A percentile compares a stretch with the other conserved stretches of the same genome.
phyloP scores from a whole-genome alignment of 2,797 vertebrate species.

The Trichosurus vulpecula region DNA sequence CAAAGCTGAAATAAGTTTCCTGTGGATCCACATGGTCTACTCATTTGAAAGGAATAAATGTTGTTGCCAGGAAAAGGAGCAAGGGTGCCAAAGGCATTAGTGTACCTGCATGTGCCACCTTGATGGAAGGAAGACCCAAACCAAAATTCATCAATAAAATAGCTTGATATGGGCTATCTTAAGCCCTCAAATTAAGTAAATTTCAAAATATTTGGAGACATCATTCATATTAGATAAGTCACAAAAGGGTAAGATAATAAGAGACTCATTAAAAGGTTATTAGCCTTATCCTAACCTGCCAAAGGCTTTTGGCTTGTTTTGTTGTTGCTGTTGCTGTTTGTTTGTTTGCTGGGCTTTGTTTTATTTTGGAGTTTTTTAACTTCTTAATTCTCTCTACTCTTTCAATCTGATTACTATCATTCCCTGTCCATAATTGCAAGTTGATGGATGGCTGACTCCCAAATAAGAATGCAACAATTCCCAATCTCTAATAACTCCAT shows the following conservation, averaged over 20 bases:
- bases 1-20: slow-evolving; percentile 76
- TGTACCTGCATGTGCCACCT: slow-evolving; percentile 58
- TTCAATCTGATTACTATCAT: not conserved
- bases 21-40: slow-evolving; percentile 54
- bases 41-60: slow-evolving; percentile 65
- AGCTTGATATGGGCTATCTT: slow-evolving; percentile 13
- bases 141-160: slow-evolving; percentile 38
- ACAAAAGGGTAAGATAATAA: not conserved
- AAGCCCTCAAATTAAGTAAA: slow-evolving; percentile 42
- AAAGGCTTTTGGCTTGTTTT: slow-evolving; percentile 26
- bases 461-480: not conserved
- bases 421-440: slow-evolving; percentile 40
- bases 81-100: slow-evolving; percentile 38
- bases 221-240: slow-evolving; percentile 9
- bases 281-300: slow-evolving; percentile 30
- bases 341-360: not conserved
- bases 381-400: slow-evolving; percentile 19
- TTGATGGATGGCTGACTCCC: not conserved
- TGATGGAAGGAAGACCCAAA: slow-evolving; percentile 46
- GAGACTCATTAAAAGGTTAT: slow-evolving; percentile 14
- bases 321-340: slow-evolving; percentile 44
- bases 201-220: slow-evolving; percentile 51
- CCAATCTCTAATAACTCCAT: slow-evolving; percentile 13
- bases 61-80: slow-evolving; percentile 49
- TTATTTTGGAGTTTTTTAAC: not conserved